Conservation (phyloP, 1,140 invertebrate genomes). For the Drosophila arizonae region DNA sequence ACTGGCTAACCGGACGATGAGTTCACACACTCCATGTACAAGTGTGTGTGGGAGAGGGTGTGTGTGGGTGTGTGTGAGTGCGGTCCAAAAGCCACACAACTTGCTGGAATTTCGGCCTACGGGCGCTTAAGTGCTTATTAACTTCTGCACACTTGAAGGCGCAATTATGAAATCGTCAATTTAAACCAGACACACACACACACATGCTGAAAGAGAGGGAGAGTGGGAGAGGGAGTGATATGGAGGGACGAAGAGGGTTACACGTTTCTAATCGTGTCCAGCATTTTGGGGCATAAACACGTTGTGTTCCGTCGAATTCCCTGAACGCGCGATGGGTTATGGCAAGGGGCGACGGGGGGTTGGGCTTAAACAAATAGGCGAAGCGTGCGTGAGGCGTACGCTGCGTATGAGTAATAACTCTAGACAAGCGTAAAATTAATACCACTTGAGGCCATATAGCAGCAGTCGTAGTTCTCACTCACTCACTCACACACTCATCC, state of each 20-base stretch:
- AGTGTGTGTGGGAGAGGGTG: not conserved
- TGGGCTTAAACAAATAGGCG: slow-evolving; percentile 26
- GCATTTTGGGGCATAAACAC: slow-evolving; percentile 31
- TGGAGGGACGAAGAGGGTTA: not conserved
- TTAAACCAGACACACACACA: slow-evolving; percentile 61
- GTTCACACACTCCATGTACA: slow-evolving; percentile 22
- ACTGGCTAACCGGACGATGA: slow-evolving; percentile 19
- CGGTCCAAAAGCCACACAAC: slow-evolving; percentile 20
- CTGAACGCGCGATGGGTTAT: slow-evolving; percentile 3
- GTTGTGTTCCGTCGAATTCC: slow-evolving; percentile 18
- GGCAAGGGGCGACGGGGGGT: not conserved
- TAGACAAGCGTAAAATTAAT: slow-evolving; percentile 81
- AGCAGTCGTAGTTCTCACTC: slow-evolving; percentile 32
- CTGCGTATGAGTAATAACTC: slow-evolving; percentile 77
- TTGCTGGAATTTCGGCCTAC: slow-evolving; percentile 7
- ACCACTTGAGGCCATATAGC: slow-evolving; percentile 65
- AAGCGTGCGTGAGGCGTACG: slow-evolving; percentile 26
- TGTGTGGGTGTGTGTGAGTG: not conserved
- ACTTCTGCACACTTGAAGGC: slow-evolving; percentile 75
- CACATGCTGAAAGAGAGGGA: not conserved
- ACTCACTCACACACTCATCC: too few relatives aligned
- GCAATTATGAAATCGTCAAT: slow-evolving; percentile 79
- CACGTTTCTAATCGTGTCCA: slow-evolving; percentile 38
- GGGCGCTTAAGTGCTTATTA: slow-evolving; percentile 74
- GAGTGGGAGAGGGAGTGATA: not conserved